Conservation (phyloP, 2,888 invertebrate genomes). For the Hemaris fuciformis region DNA sequence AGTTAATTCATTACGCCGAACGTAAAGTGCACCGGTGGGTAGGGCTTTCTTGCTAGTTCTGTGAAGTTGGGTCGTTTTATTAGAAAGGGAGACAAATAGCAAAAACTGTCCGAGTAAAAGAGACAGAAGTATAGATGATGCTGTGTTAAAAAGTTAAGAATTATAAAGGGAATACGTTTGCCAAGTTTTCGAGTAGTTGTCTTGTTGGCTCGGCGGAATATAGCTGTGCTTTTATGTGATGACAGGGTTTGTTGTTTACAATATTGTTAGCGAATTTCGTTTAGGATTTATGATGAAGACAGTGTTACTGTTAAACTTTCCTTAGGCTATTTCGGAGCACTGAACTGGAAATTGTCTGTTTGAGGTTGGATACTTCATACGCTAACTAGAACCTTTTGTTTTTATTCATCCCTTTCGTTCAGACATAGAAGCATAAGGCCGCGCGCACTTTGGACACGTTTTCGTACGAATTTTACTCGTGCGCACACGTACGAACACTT, state of each 20-base stretch:
- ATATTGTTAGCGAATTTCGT: background rate
- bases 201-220: background rate
- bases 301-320: background rate
- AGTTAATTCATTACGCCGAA: conserved; percentile 38
- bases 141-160: conserved; percentile 32
- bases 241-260: background rate
- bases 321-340: too few species aligned
- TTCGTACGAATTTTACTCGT: too few species aligned
- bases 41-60: conserved; percentile 23
- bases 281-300: background rate
- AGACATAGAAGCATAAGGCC: too few species aligned
- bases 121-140: conserved; percentile 18
- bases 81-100: conserved; percentile 17
- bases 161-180: conserved; percentile 10
- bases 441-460: too few species aligned
- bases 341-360: too few species aligned
- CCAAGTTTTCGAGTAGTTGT: background rate
- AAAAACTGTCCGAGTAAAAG: background rate
- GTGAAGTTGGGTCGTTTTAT: conserved; percentile 26
- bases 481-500: too few species aligned
- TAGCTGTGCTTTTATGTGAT: background rate
- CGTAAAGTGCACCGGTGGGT: conserved; percentile 38
- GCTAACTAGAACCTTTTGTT: too few species aligned
- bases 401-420: too few species aligned
- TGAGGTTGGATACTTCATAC: too few species aligned